Evolutionary conservation across 2,888 invertebrate genomes (phyloP).

Genomic region (Stenoptilia bipunctidactyla): DNA sequence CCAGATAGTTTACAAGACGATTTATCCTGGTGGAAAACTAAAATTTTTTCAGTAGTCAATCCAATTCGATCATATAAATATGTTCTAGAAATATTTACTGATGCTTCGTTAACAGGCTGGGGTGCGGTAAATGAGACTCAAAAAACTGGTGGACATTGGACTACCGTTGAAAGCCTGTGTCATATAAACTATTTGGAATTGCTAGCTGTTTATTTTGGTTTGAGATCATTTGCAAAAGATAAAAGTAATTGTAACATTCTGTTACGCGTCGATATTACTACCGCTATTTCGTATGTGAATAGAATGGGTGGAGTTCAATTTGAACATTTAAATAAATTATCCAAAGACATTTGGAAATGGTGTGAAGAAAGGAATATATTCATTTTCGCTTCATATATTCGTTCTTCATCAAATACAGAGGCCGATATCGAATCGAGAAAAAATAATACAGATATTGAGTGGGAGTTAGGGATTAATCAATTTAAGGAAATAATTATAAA

Average conservation of each 20-base stretch:
- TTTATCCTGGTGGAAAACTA: no score
- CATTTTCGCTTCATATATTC: no score
- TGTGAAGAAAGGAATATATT: slow-evolving; percentile 7
- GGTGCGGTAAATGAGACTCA: slow-evolving; percentile 1
- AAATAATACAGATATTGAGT: slow-evolving; percentile 4
- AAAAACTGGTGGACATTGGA: slow-evolving; percentile 1
- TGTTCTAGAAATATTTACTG: not conserved
- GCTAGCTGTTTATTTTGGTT: no score
- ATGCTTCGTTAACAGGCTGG: slow-evolving; percentile 4
- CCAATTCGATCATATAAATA: no score
- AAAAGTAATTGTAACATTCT: no score
- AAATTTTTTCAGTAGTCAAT: no score
- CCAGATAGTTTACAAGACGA: no score
- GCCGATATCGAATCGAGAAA: no score
- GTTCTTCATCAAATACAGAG: no score
- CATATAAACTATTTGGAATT: no score
- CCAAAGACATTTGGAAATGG: slow-evolving; percentile 9
- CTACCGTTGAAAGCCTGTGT: no score
- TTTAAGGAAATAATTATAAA: not conserved
- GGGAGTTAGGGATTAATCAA: slow-evolving; percentile 1
- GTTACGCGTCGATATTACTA: slow-evolving; percentile 7
- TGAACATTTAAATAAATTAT: slow-evolving; percentile 7
- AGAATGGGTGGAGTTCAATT: slow-evolving; percentile 12
- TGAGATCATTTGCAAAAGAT: no score
- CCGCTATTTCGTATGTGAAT: slow-evolving; percentile 11